Conservation (phyloP, 30 jellyfish, hydroid and myxozoan species). For the Mastigias papua region DNA sequence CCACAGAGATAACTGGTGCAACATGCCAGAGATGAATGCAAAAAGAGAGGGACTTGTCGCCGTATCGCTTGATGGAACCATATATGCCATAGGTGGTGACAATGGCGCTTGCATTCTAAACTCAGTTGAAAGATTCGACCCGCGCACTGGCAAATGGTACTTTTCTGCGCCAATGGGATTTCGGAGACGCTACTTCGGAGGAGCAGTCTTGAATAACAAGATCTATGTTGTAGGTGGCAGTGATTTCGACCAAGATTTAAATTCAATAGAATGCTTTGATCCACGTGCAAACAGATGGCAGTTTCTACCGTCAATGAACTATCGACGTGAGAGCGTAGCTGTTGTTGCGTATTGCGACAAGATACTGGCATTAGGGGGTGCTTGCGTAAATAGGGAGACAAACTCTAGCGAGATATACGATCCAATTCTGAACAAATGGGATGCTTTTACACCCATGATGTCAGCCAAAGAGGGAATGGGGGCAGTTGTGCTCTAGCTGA, state of each 20-base stretch:
- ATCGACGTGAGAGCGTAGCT: slow-evolving; percentile 82
- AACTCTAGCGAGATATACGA: slow-evolving; percentile 69
- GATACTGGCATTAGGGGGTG: slow-evolving; percentile 81
- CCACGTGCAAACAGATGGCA: slow-evolving; percentile 88
- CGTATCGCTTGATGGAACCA: slow-evolving; percentile 67
- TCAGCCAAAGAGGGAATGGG: slow-evolving; percentile 83
- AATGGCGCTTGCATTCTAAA: slow-evolving; percentile 80
- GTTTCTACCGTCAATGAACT: slow-evolving; percentile 76
- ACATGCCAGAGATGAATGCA: slow-evolving; percentile 69
- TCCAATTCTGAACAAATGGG: slow-evolving; percentile 82
- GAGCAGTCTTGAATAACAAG: slow-evolving; percentile 56
- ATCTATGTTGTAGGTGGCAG: slow-evolving; percentile 79
- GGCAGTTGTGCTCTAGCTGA: slow-evolving; percentile 44
- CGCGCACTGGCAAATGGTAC: slow-evolving; percentile 83
- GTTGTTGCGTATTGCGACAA: slow-evolving; percentile 66
- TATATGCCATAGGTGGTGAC: slow-evolving; percentile 85
- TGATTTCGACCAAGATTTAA: slow-evolving; percentile 75
- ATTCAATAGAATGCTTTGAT: slow-evolving; percentile 76
- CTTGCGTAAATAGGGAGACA: slow-evolving; percentile 70
- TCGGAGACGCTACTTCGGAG: slow-evolving; percentile 81
- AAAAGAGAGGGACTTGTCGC: slow-evolving; percentile 80
- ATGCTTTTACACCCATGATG: slow-evolving; percentile 47
- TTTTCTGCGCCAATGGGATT: slow-evolving; percentile 76
- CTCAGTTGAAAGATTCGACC: slow-evolving; percentile 82
- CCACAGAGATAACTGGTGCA: slow-evolving; percentile 75